Base-by-base conservation (phyloP, 2,797 vertebrate genomes). In the Muscicapa striata region DNA sequence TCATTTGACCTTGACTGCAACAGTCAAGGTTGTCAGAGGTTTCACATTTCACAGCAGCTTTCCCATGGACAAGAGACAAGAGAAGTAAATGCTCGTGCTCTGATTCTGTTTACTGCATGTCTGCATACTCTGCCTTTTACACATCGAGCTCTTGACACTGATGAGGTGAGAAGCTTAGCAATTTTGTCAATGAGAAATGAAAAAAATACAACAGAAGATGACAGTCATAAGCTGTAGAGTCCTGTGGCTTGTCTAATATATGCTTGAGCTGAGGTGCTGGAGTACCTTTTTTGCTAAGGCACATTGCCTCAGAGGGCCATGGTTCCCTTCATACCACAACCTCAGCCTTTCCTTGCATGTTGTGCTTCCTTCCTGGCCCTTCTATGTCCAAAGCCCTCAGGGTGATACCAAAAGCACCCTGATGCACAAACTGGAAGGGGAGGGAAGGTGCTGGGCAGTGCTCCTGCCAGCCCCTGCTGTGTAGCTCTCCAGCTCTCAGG, bases 1-100 rank as follows among this genome's bases (percentile, higher is more conserved):
- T 80, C 30, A 66, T 67, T 58, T 97, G 96, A 96, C 95, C 96
- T 97, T 95, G 87, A 84, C 80, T 76, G 52, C 52, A 74, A 76
- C 52, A 97, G 62, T 92, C 92, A 95, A 95, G 88, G 89, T 68
- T 95, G 87, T 83, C 90, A 91, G 81, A 95, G 76, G 80, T 86
- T 91, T 89, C 92, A 76, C 54, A 32, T 93, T 97, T 96, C 76
- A 74, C 67, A 93, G 82, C 36, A 89, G 89, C 68, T 94, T 94
- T 93, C 49, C 89, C 90, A 78, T 10, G 48, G 55, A 68, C 83
- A 51, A 91, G 14, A 91, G 66, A 83, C 90, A 77, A 77, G 46
- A 89, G 89, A 96, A 91, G 45, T 72, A 81, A 85, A 79, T 32
- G 64, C 52, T 84, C 59, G 48, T n/a, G 54, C 73, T 91, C 91